Conservation (phyloP, 2,888 invertebrate species). For the Anthrax anthrax region DNA sequence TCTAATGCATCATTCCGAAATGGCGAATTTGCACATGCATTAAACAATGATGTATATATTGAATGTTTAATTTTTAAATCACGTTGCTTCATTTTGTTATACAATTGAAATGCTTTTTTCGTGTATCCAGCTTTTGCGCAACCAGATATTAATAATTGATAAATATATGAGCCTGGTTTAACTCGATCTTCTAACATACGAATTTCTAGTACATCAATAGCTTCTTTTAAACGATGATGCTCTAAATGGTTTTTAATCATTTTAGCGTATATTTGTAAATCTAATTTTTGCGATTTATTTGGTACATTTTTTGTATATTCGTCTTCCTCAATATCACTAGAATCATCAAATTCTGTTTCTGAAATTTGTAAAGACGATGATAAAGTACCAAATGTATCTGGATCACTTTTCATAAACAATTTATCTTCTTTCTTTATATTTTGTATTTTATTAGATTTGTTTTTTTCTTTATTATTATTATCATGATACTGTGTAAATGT, state of each 20-base stretch:
- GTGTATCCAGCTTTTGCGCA: conserved; percentile 74
- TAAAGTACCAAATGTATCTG: conserved; percentile 1
- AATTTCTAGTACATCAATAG: conserved; percentile 63
- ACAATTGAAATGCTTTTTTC: conserved; percentile 72
- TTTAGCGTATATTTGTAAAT: conserved; percentile 51
- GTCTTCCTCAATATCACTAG: conserved; percentile 47
- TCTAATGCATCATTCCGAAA: conserved; percentile 51
- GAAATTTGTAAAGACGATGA: too few relatives aligned
- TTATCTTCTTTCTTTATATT: neutral
- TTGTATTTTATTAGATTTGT: too few relatives aligned
- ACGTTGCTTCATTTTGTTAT: conserved; percentile 65
- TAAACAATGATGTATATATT: conserved; percentile 74
- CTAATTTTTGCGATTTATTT: conserved; percentile 37
- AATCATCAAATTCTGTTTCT: neutral
- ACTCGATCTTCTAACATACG: conserved; percentile 63
- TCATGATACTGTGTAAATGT: too few relatives aligned
- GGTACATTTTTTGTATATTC: conserved; percentile 40
- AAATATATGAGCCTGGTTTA: conserved; percentile 65
- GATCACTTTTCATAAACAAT: neutral
- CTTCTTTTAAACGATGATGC: conserved; percentile 55
- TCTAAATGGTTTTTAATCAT: conserved; percentile 52
- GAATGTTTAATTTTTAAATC: conserved; percentile 51
- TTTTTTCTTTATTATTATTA: neutral
- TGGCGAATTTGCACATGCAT: conserved; percentile 74
- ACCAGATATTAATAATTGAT: conserved; percentile 66